phyloP scores from a whole-genome alignment of 1,140 invertebrate species.

The Samia ricini region DNA sequence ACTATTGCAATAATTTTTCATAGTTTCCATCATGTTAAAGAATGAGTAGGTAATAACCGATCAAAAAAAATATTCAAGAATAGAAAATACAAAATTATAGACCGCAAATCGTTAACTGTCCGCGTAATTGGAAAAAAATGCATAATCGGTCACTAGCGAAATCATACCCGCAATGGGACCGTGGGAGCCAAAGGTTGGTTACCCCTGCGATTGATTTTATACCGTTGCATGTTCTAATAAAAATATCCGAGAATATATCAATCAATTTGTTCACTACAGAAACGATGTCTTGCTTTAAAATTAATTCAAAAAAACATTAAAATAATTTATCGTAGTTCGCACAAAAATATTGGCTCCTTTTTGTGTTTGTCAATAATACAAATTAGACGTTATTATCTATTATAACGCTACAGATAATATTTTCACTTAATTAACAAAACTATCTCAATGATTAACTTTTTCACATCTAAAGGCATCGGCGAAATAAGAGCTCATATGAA shows the following conservation, averaged over 20 bases:
- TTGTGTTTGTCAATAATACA: no score
- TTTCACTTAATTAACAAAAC: background rate
- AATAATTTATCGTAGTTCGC: no score
- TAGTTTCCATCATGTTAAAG: no score
- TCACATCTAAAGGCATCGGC: conserved; percentile 5
- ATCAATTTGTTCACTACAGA: no score
- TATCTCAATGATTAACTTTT: background rate
- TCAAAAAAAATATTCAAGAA: background rate
- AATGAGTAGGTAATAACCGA: background rate
- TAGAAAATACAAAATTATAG: background rate
- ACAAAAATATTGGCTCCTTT: no score
- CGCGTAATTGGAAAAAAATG: background rate
- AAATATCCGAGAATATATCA: background rate
- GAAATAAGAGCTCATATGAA: conserved; percentile 64
- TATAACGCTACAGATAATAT: no score
- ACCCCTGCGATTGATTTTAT: conserved; percentile 6
- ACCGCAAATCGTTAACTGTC: background rate
- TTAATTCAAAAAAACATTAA: no score
- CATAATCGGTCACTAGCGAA: background rate
- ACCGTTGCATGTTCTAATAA: background rate
- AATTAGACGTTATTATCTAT: no score
- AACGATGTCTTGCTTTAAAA: no score
- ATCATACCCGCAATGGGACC: background rate
- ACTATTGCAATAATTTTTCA: background rate
- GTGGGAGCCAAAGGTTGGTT: conserved; percentile 7